phyloP scores from a whole-genome alignment of 2,888 invertebrate genomes.

The Colostygia pectinataria region DNA sequence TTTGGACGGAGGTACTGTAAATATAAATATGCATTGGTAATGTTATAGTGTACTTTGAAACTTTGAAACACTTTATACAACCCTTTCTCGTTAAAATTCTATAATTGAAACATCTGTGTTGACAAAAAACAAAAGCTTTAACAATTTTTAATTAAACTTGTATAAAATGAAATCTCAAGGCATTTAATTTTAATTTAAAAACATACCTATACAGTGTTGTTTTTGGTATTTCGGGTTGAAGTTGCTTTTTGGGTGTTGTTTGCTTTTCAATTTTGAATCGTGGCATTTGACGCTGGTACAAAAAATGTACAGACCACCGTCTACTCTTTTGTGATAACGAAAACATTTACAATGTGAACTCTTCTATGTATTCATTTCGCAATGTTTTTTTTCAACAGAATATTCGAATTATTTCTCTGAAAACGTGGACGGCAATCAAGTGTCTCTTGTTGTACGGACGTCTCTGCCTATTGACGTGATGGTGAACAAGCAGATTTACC shows the following conservation, averaged over 20 bases:
- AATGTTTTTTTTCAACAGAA: conserved; percentile 49
- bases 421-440: conserved; percentile 37
- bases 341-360: too few species aligned
- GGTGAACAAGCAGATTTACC: conserved; percentile 46
- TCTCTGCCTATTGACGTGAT: conserved; percentile 46
- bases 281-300: background rate
- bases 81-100: background rate
- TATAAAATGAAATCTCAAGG: background rate
- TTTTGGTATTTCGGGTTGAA: background rate
- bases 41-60: background rate
- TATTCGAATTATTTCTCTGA: conserved; percentile 47
- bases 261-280: too few species aligned
- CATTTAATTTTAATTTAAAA: conserved; percentile 2
- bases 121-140: conserved; percentile 1
- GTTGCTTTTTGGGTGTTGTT: too few species aligned
- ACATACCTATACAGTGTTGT: background rate
- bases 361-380: too few species aligned
- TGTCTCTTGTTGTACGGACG: conserved; percentile 44
- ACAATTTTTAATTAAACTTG: conserved; percentile 1
- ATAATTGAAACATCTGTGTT: background rate
- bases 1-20: conserved; percentile 57
- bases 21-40: conserved; percentile 7
- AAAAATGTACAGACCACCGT: background rate
- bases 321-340: too few species aligned
- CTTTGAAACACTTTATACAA: background rate